These are phyloP conservation scores for Platichthys stellatus DNA, from an alignment of 2,113 vertebrate species.

Conservation along the genomic window DNA sequence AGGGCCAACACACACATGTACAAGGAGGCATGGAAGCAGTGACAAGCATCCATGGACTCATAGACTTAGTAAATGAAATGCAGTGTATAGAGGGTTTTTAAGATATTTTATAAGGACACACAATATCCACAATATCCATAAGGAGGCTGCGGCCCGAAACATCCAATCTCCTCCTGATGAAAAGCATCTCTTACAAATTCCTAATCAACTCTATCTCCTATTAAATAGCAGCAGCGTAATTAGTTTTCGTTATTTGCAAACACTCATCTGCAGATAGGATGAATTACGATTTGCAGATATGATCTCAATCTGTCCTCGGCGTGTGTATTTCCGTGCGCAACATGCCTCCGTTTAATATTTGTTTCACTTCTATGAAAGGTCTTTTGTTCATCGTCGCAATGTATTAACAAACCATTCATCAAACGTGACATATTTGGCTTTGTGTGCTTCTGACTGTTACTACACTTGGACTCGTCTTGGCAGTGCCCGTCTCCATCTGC, in stretches of 20 bases:
- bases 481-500: conserved; percentile 56
- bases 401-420: conserved; percentile 35
- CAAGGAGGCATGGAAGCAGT: not conserved
- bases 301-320: not conserved
- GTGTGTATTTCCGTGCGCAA: not conserved
- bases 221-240: not conserved
- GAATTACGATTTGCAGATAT: conserved; percentile 7
- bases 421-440: conserved; percentile 49
- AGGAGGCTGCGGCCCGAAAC: no score
- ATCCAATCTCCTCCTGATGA: not conserved
- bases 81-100: not conserved
- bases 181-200: not conserved
- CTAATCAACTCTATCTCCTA: not conserved
- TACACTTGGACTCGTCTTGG: conserved; percentile 49
- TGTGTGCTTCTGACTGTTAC: conserved; percentile 49
- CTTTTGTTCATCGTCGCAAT: conserved; percentile 31
- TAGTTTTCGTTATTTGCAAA: not conserved
- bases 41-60: not conserved
- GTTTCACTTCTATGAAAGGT: conserved; percentile 29
- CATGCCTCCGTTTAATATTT: conserved; percentile 19
- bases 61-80: not conserved
- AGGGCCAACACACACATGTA: not conserved
- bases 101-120: no score
- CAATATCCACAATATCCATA: no score
- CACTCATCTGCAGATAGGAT: not conserved